A percentile compares a stretch with the other conserved stretches of the same genome.
Conservation (phyloP, 2,113 vertebrate species). For the Piaya cayana region DNA sequence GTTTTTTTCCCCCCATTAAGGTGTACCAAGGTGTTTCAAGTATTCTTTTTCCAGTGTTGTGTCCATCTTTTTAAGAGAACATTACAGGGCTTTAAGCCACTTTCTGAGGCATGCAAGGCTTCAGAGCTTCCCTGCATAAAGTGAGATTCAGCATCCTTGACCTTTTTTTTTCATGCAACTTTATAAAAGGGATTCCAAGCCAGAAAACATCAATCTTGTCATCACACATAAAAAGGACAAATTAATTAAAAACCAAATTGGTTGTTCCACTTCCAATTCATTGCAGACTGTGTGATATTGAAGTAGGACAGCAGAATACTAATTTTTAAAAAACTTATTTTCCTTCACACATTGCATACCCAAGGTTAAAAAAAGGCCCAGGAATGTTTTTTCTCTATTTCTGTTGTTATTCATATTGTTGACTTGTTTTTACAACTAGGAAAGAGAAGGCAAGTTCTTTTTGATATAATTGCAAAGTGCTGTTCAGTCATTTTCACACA, state of each 20-base stretch:
- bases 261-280: slow-evolving; percentile 15
- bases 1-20: not conserved
- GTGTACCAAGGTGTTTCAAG: not conserved
- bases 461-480: not conserved
- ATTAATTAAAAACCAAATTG: slow-evolving; percentile 58
- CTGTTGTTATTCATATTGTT: not conserved
- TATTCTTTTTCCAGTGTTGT: not conserved
- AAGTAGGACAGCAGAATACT: slow-evolving; percentile 19
- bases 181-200: not conserved
- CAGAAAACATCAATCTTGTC: not conserved
- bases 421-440: not conserved
- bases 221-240: slow-evolving; percentile 26
- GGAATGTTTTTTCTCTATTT: not conserved
- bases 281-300: not conserved
- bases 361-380: not conserved
- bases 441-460: not conserved
- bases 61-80: not conserved
- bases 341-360: not conserved
- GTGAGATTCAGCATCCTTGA: not conserved
- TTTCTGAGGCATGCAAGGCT: not conserved
- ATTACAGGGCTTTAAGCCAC: not conserved
- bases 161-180: slow-evolving; percentile 24
- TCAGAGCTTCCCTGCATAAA: slow-evolving; percentile 3
- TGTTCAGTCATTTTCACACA: not conserved
- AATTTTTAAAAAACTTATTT: not conserved